Conservation (phyloP, 2,888 invertebrate species). For the Meandrusa payeni region DNA sequence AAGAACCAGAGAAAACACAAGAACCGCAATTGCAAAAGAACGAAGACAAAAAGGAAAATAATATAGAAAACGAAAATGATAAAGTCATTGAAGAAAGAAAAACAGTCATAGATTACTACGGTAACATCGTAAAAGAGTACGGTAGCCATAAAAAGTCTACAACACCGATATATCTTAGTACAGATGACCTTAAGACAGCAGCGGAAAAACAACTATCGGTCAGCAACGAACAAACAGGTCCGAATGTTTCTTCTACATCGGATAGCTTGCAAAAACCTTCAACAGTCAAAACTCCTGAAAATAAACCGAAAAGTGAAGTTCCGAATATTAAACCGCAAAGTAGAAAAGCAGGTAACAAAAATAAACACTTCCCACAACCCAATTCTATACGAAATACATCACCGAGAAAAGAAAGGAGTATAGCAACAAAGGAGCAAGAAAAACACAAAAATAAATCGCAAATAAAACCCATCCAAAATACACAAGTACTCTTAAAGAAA, state of each 20-base stretch:
- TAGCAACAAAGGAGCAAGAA: slow-evolving; percentile 30
- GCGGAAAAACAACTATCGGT: slow-evolving; percentile 72
- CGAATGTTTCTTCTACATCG: slow-evolving; percentile 31
- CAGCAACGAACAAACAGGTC: slow-evolving; percentile 40
- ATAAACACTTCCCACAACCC: neutral
- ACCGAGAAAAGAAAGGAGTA: slow-evolving; percentile 31
- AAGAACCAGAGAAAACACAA: slow-evolving; percentile 48
- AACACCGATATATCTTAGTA: slow-evolving; percentile 81
- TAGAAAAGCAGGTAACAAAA: slow-evolving; percentile 5
- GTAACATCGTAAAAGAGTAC: slow-evolving; percentile 88
- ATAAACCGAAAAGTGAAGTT: neutral
- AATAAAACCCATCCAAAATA: slow-evolving; percentile 35
- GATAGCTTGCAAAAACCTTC: slow-evolving; percentile 33
- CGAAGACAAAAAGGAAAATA: slow-evolving; percentile 36
- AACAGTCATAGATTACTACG: slow-evolving; percentile 89
- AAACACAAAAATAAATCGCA: slow-evolving; percentile 31
- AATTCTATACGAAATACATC: slow-evolving; percentile 3
- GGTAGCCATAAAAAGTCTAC: slow-evolving; percentile 75
- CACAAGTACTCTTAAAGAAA: slow-evolving; percentile 59
- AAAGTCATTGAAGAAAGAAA: slow-evolving; percentile 83
- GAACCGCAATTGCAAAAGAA: slow-evolving; percentile 31
- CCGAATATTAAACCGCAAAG: neutral
- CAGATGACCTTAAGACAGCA: slow-evolving; percentile 82
- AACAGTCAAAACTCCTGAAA: slow-evolving; percentile 34
- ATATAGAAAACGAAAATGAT: slow-evolving; percentile 46